These are phyloP conservation scores for Verasper variegatus DNA, from an alignment of 2,113 vertebrate species.

Conservation along the genomic window DNA sequence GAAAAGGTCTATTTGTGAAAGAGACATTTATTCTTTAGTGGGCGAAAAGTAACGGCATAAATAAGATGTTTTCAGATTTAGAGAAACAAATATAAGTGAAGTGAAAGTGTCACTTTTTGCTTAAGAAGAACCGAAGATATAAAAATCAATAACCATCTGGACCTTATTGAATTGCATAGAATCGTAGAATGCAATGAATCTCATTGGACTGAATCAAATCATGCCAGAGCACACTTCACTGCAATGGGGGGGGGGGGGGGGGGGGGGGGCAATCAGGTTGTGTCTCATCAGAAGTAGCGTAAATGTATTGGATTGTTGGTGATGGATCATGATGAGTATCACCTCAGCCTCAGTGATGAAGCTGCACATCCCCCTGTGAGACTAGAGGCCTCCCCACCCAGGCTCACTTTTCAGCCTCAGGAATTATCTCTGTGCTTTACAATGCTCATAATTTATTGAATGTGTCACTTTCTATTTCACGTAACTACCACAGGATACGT, in stretches of 20 bases:
- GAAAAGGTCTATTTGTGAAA: too few species aligned
- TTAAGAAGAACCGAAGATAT: background rate
- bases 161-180: background rate
- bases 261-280: background rate
- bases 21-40: too few species aligned
- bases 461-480: slow-evolving; percentile 24
- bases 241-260: too few species aligned
- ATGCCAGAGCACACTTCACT: background rate
- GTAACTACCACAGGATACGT: slow-evolving; percentile 12
- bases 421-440: slow-evolving; percentile 11
- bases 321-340: background rate
- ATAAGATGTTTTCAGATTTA: background rate
- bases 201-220: background rate
- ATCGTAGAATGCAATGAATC: background rate
- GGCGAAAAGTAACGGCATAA: background rate
- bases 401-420: slow-evolving; percentile 6
- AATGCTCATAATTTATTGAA: slow-evolving; percentile 17
- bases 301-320: background rate
- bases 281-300: background rate
- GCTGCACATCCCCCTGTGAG: slow-evolving; percentile 2
- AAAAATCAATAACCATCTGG: background rate
- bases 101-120: too few species aligned
- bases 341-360: background rate
- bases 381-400: slow-evolving; percentile 40
- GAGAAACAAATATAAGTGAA: background rate